phyloP scores from a whole-genome alignment of 1,140 invertebrate genomes.

The Drosophila repletoides region DNA sequence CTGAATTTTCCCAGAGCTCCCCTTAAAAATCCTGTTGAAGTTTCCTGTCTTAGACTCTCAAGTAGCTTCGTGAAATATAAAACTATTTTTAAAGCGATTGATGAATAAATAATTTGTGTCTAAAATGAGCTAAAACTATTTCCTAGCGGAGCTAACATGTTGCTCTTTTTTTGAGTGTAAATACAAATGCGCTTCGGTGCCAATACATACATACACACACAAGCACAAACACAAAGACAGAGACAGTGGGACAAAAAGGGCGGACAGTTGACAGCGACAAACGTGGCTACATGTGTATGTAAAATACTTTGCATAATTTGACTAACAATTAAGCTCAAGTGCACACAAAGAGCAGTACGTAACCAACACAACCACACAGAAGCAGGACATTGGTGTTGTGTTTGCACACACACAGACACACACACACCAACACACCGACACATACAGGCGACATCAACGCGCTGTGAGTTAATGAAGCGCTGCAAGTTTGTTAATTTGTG shows the following conservation, averaged over 20 bases:
- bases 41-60: too few species aligned
- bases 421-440: background rate
- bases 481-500: conserved; percentile 39
- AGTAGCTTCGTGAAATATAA: too few species aligned
- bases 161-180: conserved; percentile 10
- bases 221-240: conserved; percentile 14
- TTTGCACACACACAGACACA: background rate
- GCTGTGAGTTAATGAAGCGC: conserved; percentile 44
- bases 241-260: background rate
- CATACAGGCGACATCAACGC: background rate
- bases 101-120: too few species aligned
- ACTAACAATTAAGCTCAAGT: conserved; percentile 59
- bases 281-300: conserved; percentile 33
- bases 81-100: too few species aligned
- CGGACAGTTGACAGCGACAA: conserved; percentile 30
- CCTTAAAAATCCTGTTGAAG: too few species aligned
- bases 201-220: conserved; percentile 23
- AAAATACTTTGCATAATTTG: conserved; percentile 66
- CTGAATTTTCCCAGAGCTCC: too few species aligned
- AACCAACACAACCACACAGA: background rate
- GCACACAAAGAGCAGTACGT: conserved; percentile 8
- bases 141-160: too few species aligned
- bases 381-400: background rate
- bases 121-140: too few species aligned
- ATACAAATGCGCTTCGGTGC: conserved; percentile 40